phyloP scores from a whole-genome alignment of 64 coral and sea anemone genomes.

The Stichodactyla mertensii region DNA sequence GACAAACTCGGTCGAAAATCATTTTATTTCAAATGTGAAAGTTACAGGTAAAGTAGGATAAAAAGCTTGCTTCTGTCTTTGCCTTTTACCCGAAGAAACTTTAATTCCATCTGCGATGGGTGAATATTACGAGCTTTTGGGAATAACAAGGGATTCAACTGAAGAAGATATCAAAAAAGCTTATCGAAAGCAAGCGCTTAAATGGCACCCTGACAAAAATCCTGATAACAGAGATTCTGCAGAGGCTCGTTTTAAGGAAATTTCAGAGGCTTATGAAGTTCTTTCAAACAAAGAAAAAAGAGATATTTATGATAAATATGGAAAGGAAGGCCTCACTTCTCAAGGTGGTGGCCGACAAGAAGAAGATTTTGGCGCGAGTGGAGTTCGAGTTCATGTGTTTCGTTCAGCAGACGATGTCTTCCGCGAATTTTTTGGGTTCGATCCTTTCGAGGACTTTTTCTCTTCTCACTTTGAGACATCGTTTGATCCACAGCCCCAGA shows the following conservation, averaged over 20 bases:
- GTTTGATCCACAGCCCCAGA: background rate
- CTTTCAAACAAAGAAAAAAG: conserved; percentile 89
- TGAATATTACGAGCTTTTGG: conserved; percentile 80
- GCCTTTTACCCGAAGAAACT: background rate
- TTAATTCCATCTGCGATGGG: background rate
- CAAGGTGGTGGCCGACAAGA: conserved; percentile 14
- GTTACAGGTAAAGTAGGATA: background rate
- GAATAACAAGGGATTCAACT: conserved; percentile 41
- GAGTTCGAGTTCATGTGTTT: conserved; percentile 47
- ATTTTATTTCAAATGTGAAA: background rate
- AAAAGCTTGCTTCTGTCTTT: background rate
- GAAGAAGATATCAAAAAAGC: conserved; percentile 79
- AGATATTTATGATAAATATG: conserved; percentile 81
- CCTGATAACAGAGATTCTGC: conserved; percentile 65
- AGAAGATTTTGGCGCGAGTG: conserved; percentile 4
- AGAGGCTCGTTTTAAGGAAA: conserved; percentile 72
- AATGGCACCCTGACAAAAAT: conserved; percentile 94
- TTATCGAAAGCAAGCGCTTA: conserved; percentile 76
- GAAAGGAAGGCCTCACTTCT: conserved; percentile 72
- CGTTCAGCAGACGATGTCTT: conserved; percentile 81
- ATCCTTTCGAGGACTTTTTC: conserved; percentile 24
- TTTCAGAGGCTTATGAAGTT: conserved; percentile 88
- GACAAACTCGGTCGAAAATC: background rate
- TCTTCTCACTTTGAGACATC: background rate
- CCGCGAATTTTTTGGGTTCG: conserved; percentile 76